Percentiles rank a stretch among this genome's conserved stretches.
Conservation (phyloP, 2,888 invertebrate genomes). For the Uloborus plumipes region DNA sequence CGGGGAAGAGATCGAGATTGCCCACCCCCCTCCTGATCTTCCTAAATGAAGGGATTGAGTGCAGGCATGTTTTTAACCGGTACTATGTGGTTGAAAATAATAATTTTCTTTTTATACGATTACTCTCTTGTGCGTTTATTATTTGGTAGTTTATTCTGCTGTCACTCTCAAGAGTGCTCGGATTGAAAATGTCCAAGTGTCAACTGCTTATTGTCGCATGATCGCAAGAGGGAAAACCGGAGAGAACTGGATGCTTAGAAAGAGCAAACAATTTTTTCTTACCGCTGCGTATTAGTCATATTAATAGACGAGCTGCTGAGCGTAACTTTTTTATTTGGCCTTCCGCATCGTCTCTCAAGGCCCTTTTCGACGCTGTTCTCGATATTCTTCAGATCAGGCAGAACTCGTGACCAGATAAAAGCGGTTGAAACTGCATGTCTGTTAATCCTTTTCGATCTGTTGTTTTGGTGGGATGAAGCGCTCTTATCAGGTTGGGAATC, state of each 20-base stretch:
- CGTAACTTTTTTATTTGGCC: constrained; percentile 25
- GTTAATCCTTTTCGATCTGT: constrained; percentile 6
- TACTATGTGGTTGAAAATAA: too few species aligned
- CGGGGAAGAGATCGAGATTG: too few species aligned
- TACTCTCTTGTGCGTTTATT: too few species aligned
- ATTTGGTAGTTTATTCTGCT: background rate
- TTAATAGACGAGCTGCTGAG: constrained; percentile 35
- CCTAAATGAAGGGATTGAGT: too few species aligned
- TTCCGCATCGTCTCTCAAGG: constrained; percentile 39
- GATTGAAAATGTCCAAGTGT: too few species aligned
- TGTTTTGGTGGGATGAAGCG: too few species aligned
- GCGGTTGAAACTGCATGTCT: constrained; percentile 18
- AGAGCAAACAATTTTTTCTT: constrained; percentile 17
- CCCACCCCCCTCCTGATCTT: too few species aligned
- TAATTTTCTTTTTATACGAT: too few species aligned
- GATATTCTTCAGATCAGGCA: background rate
- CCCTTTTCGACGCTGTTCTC: constrained; percentile 14
- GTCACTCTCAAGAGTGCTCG: constrained; percentile 8
- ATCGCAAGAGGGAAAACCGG: constrained; percentile 26
- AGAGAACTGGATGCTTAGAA: constrained; percentile 25
- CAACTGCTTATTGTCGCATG: constrained; percentile 20
- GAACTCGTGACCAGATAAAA: constrained; percentile 26
- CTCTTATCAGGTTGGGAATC: too few species aligned
- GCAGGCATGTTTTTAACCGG: too few species aligned
- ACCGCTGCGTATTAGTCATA: constrained; percentile 31